Percentiles rank a stretch among this genome's conserved stretches.
Evolutionary conservation across 2,888 invertebrate genomes (phyloP).

Genomic region (Rhopalosiphum nymphaeae): DNA sequence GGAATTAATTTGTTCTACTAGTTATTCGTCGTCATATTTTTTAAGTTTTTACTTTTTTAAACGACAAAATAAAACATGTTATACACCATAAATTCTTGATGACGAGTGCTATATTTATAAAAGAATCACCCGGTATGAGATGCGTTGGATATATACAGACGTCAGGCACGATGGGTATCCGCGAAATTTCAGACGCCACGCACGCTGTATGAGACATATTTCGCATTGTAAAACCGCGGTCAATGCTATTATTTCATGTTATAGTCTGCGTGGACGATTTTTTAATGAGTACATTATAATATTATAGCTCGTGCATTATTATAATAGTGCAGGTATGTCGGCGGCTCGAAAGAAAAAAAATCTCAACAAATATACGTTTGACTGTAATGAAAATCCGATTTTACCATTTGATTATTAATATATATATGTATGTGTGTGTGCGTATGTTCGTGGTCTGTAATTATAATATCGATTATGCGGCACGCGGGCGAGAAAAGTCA

Average conservation of each 20-base stretch:
- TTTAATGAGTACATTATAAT: background rate
- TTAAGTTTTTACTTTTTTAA: background rate
- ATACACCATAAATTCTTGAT: background rate
- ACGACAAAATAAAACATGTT: background rate
- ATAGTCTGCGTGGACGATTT: background rate
- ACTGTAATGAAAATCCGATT: conserved; percentile 41
- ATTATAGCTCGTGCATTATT: background rate
- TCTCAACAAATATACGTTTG: background rate
- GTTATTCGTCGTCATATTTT: background rate
- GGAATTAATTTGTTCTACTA: background rate
- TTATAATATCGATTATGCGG: conserved; percentile 53
- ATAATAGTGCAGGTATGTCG: background rate
- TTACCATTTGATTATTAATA: background rate
- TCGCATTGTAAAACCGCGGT: background rate
- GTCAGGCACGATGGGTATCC: background rate
- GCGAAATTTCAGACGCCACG: background rate
- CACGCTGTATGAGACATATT: background rate
- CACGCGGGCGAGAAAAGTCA: conserved; percentile 30
- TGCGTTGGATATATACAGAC: background rate
- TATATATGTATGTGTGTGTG: no score
- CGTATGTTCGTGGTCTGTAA: conserved; percentile 10
- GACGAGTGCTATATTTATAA: background rate
- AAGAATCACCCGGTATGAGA: background rate
- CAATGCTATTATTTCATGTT: background rate
- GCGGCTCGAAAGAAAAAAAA: background rate